Evolutionary conservation across 2,797 vertebrate species (phyloP).

Genomic region (Bovichtus variegatus): DNA sequence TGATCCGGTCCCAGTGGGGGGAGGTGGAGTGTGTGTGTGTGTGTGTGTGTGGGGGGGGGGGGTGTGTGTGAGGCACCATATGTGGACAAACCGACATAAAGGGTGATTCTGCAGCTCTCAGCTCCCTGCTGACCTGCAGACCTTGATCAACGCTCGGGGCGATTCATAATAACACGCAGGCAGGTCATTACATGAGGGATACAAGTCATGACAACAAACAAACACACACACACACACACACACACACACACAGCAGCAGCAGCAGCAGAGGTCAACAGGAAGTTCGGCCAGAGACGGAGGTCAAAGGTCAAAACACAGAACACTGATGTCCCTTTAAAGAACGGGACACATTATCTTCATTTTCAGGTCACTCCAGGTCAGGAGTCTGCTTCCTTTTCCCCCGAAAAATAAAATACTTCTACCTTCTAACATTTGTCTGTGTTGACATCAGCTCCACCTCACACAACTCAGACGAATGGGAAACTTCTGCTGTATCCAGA

Average conservation of each 20-base stretch:
- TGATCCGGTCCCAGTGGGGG: slow-evolving; percentile 48
- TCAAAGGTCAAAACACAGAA: slow-evolving; percentile 47
- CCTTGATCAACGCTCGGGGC: slow-evolving; percentile 50
- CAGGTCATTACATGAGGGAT: slow-evolving; percentile 23
- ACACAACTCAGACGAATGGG: too few relatives aligned
- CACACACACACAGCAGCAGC: too few relatives aligned
- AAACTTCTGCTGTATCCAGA: too few relatives aligned
- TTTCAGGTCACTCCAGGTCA: neutral
- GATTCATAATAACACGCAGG: slow-evolving; percentile 37
- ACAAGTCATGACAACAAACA: slow-evolving; percentile 30
- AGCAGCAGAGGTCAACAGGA: slow-evolving; percentile 17
- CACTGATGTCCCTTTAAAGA: neutral
- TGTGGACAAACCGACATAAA: slow-evolving; percentile 35
- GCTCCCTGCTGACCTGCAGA: slow-evolving; percentile 66
- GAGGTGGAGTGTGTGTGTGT: too few relatives aligned
- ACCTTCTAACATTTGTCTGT: too few relatives aligned
- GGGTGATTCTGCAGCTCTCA: slow-evolving; percentile 58
- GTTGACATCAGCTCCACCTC: too few relatives aligned
- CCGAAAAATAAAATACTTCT: too few relatives aligned
- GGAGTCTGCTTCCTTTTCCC: too few relatives aligned
- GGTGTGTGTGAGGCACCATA: slow-evolving; percentile 1
- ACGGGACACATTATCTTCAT: neutral
- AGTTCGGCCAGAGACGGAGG: neutral
- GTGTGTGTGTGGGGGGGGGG: neutral
- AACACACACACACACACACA: slow-evolving; percentile 26